Evolutionary conservation across 2,113 vertebrate species (phyloP).

Genomic region (Mungos mungo): DNA sequence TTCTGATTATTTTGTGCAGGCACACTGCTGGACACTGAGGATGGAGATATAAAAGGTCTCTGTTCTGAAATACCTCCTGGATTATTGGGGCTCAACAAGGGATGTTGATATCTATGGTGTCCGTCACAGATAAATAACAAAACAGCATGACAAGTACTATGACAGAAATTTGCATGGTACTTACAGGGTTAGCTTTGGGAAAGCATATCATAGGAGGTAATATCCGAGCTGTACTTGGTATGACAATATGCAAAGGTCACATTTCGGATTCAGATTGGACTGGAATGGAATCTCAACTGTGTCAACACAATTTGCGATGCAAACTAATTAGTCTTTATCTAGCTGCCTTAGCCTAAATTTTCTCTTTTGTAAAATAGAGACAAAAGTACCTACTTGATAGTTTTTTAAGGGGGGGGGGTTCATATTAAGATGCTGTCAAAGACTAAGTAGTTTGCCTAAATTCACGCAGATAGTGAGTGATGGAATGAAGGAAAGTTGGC

Average conservation of each 20-base stretch:
- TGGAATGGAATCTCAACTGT: neutral
- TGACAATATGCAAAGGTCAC: neutral
- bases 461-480: neutral
- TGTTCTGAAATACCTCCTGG: neutral
- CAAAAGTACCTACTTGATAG: neutral
- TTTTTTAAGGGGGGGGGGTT: neutral
- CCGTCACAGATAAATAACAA: neutral
- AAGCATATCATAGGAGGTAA: neutral
- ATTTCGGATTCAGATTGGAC: conserved; percentile 20
- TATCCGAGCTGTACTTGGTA: neutral
- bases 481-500: neutral
- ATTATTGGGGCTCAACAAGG: neutral
- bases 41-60: neutral
- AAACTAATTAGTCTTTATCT: neutral
- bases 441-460: neutral
- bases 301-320: neutral
- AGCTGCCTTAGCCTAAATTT: neutral
- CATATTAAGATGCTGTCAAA: neutral
- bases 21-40: neutral
- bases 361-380: neutral
- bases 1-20: neutral
- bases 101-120: neutral
- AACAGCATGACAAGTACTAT: neutral
- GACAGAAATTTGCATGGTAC: neutral
- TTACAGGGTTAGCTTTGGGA: neutral